Base-by-base conservation (phyloP, 2,797 vertebrate genomes). In the Anisognathus igniventris region DNA sequence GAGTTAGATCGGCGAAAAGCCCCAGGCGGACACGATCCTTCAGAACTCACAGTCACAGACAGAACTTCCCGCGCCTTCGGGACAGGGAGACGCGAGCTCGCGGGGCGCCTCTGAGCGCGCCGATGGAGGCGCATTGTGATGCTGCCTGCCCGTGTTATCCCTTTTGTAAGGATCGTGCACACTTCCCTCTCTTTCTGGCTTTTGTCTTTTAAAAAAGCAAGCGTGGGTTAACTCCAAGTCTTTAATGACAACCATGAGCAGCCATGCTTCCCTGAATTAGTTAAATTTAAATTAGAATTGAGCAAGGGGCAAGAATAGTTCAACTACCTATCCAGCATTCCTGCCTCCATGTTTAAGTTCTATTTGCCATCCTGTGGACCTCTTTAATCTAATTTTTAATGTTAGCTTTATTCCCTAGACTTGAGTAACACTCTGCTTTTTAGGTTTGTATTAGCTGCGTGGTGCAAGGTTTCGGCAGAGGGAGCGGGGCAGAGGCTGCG, bases 61-160 rank as follows among this genome's bases (percentile, higher is more conserved):
- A 11, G 25, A 82, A 50, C 7, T 66, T 54, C 4, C 65, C 3
- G 30, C 30, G 2, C 27, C 44, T 23, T 14, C 4, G 18, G 50
- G 33, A 15, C 20, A 2, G 3, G 40, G 33, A 33, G 31, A 4
- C 37, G 0, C 24, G 0, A 3, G 37, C 33, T 72, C 14, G 4
- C n/a, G 0, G 7, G 0, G 16, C 9, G 3, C 30, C 53, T 2
- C 53, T 1, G 37, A 7, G 3, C 0, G 3, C 0, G 68, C 58
- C 6, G n/a, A 2, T 14, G 9, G 14, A 33, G 44, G 44, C 40
- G 19, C 51, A 0, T 0, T 3, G 20, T 7, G 7, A 7, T 8
- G 44, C 47, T 5, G 1, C 48, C 60, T 2, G 39, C 51, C 47
- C 1, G 11, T 2, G 25, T 14, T 39, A 13, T 1, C 42, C 23